Evolutionary conservation across 2,113 vertebrate species (phyloP).

Genomic region (Oryzias woworae): DNA sequence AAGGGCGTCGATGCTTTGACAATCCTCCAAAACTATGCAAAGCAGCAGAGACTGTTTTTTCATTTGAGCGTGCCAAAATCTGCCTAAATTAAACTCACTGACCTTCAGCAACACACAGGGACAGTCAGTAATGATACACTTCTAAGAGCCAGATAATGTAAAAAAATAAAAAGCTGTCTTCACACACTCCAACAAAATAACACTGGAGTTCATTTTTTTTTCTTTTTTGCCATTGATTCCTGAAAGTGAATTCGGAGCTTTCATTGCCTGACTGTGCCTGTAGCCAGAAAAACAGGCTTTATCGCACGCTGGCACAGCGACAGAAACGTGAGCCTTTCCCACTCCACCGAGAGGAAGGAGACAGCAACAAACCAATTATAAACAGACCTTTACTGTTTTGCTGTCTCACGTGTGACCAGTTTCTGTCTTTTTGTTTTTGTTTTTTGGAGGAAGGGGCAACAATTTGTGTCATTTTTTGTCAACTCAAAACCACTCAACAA

Average conservation of each 20-base stretch:
- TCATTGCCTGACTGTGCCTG: slow-evolving; percentile 52
- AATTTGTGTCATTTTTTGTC: slow-evolving; percentile 60
- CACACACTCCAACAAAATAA: slow-evolving; percentile 43
- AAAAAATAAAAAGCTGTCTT: slow-evolving; percentile 19
- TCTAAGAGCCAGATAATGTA: slow-evolving; percentile 12
- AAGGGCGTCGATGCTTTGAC: slow-evolving; percentile 30
- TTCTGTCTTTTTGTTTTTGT: slow-evolving; percentile 32
- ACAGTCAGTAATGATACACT: slow-evolving; percentile 34
- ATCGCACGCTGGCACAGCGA: slow-evolving; percentile 57
- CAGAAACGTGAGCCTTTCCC: slow-evolving; percentile 62
- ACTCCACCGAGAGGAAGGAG: slow-evolving; percentile 51
- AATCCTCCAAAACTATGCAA: slow-evolving; percentile 32
- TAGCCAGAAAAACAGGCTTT: slow-evolving; percentile 58
- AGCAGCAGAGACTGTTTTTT: slow-evolving; percentile 10
- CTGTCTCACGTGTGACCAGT: slow-evolving; percentile 57
- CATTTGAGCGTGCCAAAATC: slow-evolving; percentile 27
- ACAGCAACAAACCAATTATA: slow-evolving; percentile 76
- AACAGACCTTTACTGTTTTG: slow-evolving; percentile 67
- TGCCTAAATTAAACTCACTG: slow-evolving; percentile 32
- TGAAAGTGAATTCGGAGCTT: slow-evolving; percentile 53
- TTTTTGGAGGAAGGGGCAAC: slow-evolving; percentile 37
- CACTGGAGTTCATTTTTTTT: slow-evolving; percentile 35
- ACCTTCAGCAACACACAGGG: slow-evolving; percentile 38
- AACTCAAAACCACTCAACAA: slow-evolving; percentile 39
- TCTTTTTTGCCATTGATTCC: slow-evolving; percentile 41